These are phyloP conservation scores for Microtus ochrogaster DNA, from an alignment of 2,113 vertebrate genomes.

Conservation along the genomic window DNA sequence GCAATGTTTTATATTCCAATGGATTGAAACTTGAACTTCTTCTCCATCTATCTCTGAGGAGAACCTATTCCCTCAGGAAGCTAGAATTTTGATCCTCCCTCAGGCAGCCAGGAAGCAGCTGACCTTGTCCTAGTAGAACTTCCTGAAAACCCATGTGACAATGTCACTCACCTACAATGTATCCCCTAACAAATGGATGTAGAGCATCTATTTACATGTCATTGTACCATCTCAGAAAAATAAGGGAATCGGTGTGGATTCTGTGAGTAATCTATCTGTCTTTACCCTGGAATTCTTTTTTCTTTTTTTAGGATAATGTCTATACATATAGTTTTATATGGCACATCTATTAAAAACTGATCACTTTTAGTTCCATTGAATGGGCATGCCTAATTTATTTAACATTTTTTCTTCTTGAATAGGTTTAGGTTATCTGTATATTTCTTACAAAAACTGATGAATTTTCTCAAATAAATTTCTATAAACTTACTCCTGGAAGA, in stretches of 20 bases:
- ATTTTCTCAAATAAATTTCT: constrained; percentile 11
- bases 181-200: neutral
- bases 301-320: neutral
- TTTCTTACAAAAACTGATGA: neutral
- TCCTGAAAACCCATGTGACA: neutral
- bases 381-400: neutral
- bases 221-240: neutral
- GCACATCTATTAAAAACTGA: neutral
- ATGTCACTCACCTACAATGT: neutral
- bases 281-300: neutral
- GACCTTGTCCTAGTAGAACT: neutral
- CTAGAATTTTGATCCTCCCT: neutral
- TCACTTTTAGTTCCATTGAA: neutral
- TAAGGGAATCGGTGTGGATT: neutral
- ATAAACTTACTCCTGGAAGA: neutral
- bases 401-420: neutral
- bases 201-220: neutral
- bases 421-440: neutral
- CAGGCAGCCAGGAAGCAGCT: neutral
- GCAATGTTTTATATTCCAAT: neutral
- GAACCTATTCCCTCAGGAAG: neutral
- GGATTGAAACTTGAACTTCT: neutral
- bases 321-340: neutral
- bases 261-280: neutral
- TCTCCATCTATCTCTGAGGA: neutral